These are phyloP conservation scores for Australoheros facetus DNA, from an alignment of 2,797 vertebrate species.

Conservation along the genomic window DNA sequence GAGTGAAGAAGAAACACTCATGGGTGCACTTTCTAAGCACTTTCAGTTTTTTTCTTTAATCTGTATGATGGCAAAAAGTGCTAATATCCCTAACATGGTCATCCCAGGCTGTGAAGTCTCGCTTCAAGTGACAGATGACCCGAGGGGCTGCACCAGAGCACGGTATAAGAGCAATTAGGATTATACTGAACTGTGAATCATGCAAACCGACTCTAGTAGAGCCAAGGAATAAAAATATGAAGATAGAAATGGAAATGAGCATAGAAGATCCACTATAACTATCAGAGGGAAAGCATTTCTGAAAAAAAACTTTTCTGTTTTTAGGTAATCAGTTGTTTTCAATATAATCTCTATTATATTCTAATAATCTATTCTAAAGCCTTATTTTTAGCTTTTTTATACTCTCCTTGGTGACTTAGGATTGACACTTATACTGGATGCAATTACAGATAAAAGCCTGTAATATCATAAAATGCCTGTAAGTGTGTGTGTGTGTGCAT, in stretches of 20 bases:
- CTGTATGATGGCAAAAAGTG: neutral
- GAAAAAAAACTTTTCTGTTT: neutral
- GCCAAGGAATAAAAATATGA: neutral
- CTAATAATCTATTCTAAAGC: neutral
- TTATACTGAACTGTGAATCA: neutral
- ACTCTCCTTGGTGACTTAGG: conserved; percentile 8
- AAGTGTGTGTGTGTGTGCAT: neutral
- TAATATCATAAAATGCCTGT: conserved; percentile 44
- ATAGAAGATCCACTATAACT: neutral
- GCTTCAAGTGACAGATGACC: neutral
- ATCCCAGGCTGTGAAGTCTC: neutral
- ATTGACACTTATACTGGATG: neutral
- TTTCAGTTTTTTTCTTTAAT: neutral
- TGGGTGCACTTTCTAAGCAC: too few relatives aligned
- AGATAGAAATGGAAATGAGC: neutral
- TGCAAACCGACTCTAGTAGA: neutral
- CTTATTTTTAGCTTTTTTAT: conserved; percentile 21
- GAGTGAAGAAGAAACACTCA: too few relatives aligned
- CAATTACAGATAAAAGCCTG: conserved; percentile 2
- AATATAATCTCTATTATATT: neutral
- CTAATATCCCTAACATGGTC: neutral
- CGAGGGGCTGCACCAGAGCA: neutral
- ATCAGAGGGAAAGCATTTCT: too few relatives aligned
- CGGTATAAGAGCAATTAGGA: neutral
- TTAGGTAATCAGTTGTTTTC: neutral